Evolutionary conservation across 2,888 invertebrate genomes (phyloP).

Genomic region (Oasisia sp.): DNA sequence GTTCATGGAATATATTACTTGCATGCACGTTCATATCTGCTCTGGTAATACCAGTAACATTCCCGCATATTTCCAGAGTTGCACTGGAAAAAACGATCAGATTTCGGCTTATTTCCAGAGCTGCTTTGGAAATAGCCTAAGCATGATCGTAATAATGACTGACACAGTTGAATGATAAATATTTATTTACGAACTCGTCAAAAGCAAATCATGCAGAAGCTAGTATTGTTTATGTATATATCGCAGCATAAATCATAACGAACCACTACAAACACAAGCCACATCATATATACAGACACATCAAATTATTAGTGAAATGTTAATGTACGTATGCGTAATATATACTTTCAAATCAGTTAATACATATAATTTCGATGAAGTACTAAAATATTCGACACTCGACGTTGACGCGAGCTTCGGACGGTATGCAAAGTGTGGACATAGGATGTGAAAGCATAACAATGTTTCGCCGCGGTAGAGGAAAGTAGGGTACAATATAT

Average conservation of each 20-base stretch:
- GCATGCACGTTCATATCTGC: too few relatives aligned
- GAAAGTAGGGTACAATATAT: not conserved
- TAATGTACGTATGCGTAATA: not conserved
- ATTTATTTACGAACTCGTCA: slow-evolving; percentile 10
- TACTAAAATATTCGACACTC: not conserved
- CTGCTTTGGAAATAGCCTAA: too few relatives aligned
- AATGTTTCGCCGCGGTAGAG: not conserved
- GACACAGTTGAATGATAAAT: not conserved
- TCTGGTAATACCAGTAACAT: too few relatives aligned
- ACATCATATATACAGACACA: slow-evolving; percentile 8
- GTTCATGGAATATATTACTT: too few relatives aligned
- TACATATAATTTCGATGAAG: not conserved
- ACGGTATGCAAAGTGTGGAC: not conserved
- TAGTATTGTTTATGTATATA: not conserved
- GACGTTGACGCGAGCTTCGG: not conserved
- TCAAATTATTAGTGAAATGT: not conserved
- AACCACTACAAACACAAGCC: not conserved
- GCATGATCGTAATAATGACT: not conserved
- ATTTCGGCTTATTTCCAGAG: too few relatives aligned
- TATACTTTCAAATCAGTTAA: not conserved
- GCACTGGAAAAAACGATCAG: too few relatives aligned
- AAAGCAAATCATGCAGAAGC: not conserved
- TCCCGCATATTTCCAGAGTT: too few relatives aligned
- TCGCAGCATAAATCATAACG: not conserved
- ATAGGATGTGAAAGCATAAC: not conserved